These are phyloP conservation scores for Drosophila sucinea DNA, from an alignment of 1,140 invertebrate species.

Conservation along the genomic window DNA sequence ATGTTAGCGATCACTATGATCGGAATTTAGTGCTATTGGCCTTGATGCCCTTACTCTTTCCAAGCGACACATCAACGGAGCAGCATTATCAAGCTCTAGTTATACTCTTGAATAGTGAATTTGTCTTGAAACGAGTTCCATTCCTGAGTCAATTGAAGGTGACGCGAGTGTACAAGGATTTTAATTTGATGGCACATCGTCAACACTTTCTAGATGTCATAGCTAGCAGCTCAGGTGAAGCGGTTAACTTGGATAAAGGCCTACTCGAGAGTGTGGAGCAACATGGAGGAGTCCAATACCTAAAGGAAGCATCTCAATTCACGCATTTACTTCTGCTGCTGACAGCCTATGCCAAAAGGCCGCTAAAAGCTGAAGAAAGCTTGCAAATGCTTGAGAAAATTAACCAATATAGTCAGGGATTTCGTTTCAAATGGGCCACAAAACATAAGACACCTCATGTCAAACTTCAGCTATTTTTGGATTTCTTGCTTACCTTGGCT, in stretches of 20 bases:
- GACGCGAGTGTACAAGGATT: constrained; percentile 5
- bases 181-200: constrained; percentile 52
- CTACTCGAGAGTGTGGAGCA: constrained; percentile 60
- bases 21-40: constrained; percentile 67
- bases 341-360: constrained; percentile 61
- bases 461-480: constrained; percentile 57
- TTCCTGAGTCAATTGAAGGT: constrained; percentile 58
- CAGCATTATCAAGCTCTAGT: constrained; percentile 38
- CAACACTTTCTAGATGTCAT: constrained; percentile 70
- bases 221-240: constrained; percentile 36
- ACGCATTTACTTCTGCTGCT: constrained; percentile 70
- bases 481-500: constrained; percentile 58
- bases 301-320: constrained; percentile 53
- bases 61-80: constrained; percentile 18
- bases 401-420: constrained; percentile 26
- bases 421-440: constrained; percentile 36
- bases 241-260: constrained; percentile 39
- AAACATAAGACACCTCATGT: constrained; percentile 33
- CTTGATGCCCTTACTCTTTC: constrained; percentile 72
- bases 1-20: constrained; percentile 54
- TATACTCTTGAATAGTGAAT: constrained; percentile 53
- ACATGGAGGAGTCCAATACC: constrained; percentile 48
- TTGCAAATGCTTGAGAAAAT: constrained; percentile 55
- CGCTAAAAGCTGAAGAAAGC: constrained; percentile 40
- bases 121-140: constrained; percentile 39